Evolutionary conservation across 2,113 vertebrate genomes (phyloP).

Genomic region (Notothenia coriiceps): DNA sequence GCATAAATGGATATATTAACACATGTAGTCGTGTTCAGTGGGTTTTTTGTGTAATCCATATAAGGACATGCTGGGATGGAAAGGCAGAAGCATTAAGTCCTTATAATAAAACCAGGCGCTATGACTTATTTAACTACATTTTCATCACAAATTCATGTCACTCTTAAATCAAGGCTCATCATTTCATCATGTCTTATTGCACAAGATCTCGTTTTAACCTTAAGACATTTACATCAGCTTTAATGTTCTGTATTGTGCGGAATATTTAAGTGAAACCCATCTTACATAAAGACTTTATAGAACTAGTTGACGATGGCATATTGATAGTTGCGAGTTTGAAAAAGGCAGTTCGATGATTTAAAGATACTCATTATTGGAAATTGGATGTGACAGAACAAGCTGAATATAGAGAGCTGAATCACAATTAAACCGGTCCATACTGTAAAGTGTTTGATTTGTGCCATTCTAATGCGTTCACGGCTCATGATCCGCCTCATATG

Average conservation of each 20-base stretch:
- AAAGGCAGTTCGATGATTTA: not conserved
- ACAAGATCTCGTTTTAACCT: constrained; percentile 1
- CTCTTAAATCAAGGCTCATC: constrained; percentile 19
- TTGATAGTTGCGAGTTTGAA: not conserved
- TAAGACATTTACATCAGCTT: not conserved
- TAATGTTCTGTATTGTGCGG: not conserved
- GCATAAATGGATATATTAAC: constrained; percentile 53
- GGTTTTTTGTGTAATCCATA: constrained; percentile 45
- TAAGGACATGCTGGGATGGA: constrained; percentile 32
- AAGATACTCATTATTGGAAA: constrained; percentile 2
- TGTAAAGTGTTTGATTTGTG: not conserved
- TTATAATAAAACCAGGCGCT: constrained; percentile 48
- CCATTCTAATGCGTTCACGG: not conserved
- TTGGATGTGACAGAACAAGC: constrained; percentile 41
- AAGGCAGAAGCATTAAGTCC: constrained; percentile 37
- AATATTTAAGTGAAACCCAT: constrained; percentile 1
- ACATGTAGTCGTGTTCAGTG: constrained; percentile 29
- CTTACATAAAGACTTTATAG: not conserved
- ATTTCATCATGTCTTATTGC: constrained; percentile 5
- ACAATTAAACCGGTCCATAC: constrained; percentile 4
- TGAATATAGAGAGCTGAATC: constrained; percentile 21
- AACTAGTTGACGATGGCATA: not conserved
- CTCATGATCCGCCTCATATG: not conserved
- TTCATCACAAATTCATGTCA: constrained; percentile 52
- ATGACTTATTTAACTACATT: constrained; percentile 54